Evolutionary conservation across 2,888 invertebrate species (phyloP), one percentile per base, ranked within the genome.

Genomic region (Tuberolachnus salignus): DNA sequence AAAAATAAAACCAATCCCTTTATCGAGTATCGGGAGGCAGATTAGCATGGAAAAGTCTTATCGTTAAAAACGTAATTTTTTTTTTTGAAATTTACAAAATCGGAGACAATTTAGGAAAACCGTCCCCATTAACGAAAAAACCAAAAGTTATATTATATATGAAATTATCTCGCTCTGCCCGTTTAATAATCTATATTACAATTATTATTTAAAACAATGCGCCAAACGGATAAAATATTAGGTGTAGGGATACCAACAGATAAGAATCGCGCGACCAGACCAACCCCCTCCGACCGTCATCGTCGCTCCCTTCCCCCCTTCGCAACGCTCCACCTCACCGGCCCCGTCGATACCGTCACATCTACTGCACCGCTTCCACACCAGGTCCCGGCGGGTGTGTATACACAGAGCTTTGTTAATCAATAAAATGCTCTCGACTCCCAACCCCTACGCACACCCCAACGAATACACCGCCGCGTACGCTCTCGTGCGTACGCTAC

Each of bases 361-460:
- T 59, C 59, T 66, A 69, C 59, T 66, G n/a, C 21, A 21, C 78
- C 59, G 57, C 67, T 67, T 67, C 69, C 78, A 67, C 49, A 21
- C 59, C 78, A 19, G 69, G 6, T 6, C 6, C 34, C 59, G 21
- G 61, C 4, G 55, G 67, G 78, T 51, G 78, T 51, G 34, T 34
- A 57, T 57, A 57, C 75, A 57, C 67, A 57, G 75, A 78, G 78
- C 78, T 78, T 78, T 78, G 78, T 78, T 78, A 69, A 78, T 78
- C 78, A 78, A 78, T 78, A 78, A 78, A 78, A 67, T 78, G 66
- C 78, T 78, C 69, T 78, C 69, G 78, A 53, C 69, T 78, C 78
- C 64, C 78, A 55, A 34, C 64, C 73, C 69, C 69, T 23, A 59
- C 78, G 74, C 67, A 61, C 67, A 51, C 51, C 51, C 42, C 55